These are phyloP conservation scores for Volucella zonaria DNA, from an alignment of 2,888 invertebrate genomes.

Conservation along the genomic window DNA sequence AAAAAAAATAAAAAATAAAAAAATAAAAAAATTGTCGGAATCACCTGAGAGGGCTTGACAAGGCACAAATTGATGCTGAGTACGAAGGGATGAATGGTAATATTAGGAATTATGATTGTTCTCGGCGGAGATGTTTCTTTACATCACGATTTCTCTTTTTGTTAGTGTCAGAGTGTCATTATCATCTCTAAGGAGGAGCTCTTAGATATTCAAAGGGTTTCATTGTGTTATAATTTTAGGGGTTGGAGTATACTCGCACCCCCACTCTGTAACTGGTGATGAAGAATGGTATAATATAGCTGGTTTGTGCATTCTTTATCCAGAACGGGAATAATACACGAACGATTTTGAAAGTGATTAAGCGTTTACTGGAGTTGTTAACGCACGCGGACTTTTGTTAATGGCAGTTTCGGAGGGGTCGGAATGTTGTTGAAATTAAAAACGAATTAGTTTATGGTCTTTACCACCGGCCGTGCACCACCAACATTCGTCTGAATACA, in stretches of 20 bases:
- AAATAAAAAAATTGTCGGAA: background rate
- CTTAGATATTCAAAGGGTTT: slow-evolving; percentile 52
- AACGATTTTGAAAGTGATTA: slow-evolving; percentile 61
- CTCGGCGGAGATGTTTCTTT: slow-evolving; percentile 41
- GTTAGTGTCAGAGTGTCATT: slow-evolving; percentile 40
- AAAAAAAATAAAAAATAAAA: background rate
- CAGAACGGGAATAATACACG: slow-evolving; percentile 4
- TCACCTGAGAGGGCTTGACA: slow-evolving; percentile 31
- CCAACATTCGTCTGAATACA: slow-evolving; percentile 6
- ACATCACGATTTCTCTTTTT: slow-evolving; percentile 30
- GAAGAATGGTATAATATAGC: slow-evolving; percentile 40
- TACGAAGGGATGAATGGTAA: slow-evolving; percentile 51
- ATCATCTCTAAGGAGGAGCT: slow-evolving; percentile 48
- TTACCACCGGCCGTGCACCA: too few relatives aligned
- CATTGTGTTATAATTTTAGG: background rate
- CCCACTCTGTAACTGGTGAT: background rate
- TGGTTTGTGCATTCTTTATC: slow-evolving; percentile 27
- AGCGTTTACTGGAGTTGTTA: slow-evolving; percentile 36
- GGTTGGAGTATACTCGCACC: background rate
- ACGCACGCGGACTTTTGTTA: background rate
- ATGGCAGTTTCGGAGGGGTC: slow-evolving; percentile 16
- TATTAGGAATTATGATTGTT: slow-evolving; percentile 65
- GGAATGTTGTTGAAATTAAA: slow-evolving; percentile 57
- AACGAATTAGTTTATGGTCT: slow-evolving; percentile 53
- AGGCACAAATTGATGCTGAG: slow-evolving; percentile 38